A percentile compares a stretch with the other conserved stretches of the same genome.
Conservation (phyloP, 2,888 invertebrate genomes). For the Noctua comes region DNA sequence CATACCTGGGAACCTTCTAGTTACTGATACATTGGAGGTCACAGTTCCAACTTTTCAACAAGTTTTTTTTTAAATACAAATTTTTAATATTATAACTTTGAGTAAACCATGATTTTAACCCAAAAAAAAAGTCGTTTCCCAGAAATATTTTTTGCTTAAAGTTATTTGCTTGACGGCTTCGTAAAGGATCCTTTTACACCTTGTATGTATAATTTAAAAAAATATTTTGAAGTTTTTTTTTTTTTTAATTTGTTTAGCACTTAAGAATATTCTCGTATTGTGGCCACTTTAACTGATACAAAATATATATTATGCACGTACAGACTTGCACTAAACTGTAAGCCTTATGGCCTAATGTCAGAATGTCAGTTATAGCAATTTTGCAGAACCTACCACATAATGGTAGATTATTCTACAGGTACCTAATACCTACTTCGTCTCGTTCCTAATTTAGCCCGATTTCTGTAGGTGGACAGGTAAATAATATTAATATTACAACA, state of each 20-base stretch:
- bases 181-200: no score
- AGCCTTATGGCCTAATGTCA: neutral
- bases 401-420: neutral
- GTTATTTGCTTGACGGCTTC: no score
- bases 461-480: neutral
- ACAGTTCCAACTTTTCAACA: no score
- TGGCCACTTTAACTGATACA: neutral
- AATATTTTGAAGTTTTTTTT: no score
- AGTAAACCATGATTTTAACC: no score
- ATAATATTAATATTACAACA: neutral
- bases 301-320: neutral
- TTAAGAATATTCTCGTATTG: neutral
- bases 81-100: no score
- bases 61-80: no score
- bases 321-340: neutral
- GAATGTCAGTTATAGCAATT: neutral
- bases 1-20: no score
- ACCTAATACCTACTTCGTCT: neutral
- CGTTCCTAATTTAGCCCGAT: neutral
- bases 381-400: neutral
- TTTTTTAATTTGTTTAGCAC: neutral
- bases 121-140: no score
- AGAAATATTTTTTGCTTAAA: no score
- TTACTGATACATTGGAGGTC: no score
- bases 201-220: no score